Conservation (phyloP, 2,113 vertebrate species). For the Archilochus colubris region DNA sequence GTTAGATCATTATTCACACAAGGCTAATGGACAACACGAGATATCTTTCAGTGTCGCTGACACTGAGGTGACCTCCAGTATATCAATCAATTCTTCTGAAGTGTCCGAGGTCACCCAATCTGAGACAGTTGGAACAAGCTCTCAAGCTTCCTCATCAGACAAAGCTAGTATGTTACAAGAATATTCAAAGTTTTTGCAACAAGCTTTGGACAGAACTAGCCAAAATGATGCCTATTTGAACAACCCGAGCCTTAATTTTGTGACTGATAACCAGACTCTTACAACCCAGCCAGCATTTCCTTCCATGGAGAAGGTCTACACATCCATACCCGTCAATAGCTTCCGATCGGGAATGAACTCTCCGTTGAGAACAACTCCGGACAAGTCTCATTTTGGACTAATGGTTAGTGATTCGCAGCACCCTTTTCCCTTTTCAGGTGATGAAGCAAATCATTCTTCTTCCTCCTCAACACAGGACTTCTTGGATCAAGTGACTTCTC, state of each 20-base stretch:
- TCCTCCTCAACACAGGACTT: conserved; percentile 96
- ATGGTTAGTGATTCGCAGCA: conserved; percentile 96
- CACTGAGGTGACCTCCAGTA: conserved; percentile 96
- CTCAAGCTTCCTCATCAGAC: conserved; percentile 88
- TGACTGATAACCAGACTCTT: conserved; percentile 91
- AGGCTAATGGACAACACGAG: conserved; percentile 94
- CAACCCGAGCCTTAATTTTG: conserved; percentile 94
- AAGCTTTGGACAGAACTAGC: conserved; percentile 98
- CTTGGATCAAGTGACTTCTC: conserved; percentile 93
- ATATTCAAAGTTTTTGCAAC: conserved; percentile 98
- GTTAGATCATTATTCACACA: conserved; percentile 96
- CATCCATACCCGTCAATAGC: conserved; percentile 87
- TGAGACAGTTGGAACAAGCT: conserved; percentile 84
- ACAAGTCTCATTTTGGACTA: conserved; percentile 96
- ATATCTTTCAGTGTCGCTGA: conserved; percentile 94
- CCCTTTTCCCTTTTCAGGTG: conserved; percentile 96
- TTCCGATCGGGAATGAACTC: conserved; percentile 95
- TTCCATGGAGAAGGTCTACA: conserved; percentile 92
- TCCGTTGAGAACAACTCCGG: conserved; percentile 91
- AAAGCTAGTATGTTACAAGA: conserved; percentile 98
- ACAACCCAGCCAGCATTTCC: conserved; percentile 92
- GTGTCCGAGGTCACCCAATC: conserved; percentile 88
- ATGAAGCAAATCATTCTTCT: conserved; percentile 90
- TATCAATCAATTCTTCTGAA: conserved; percentile 95
- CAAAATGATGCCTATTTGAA: conserved; percentile 99